A percentile compares a stretch with the other conserved stretches of the same genome.
These are phyloP conservation scores for Datnioides undecimradiatus DNA, from an alignment of 2,113 vertebrate genomes.

Conservation along the genomic window DNA sequence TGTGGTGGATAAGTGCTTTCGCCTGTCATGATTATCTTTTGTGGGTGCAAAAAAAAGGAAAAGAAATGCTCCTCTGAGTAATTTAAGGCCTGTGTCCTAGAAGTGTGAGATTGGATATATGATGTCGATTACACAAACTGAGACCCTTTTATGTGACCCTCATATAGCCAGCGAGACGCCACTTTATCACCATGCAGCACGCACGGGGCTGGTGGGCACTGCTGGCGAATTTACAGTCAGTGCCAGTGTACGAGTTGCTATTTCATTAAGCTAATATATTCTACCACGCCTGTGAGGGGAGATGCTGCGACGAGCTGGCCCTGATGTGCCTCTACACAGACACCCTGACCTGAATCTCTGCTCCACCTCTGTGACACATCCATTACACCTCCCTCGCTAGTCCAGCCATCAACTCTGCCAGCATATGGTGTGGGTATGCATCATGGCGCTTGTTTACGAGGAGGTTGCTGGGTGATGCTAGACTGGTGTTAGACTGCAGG, in stretches of 20 bases:
- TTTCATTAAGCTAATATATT: slow-evolving; percentile 85
- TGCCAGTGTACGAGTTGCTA: slow-evolving; percentile 49
- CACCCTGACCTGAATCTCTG: slow-evolving; percentile 72
- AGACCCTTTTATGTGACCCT: slow-evolving; percentile 77
- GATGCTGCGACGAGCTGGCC: slow-evolving; percentile 43
- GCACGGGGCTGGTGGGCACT: slow-evolving; percentile 31
- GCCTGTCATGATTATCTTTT: slow-evolving; percentile 57
- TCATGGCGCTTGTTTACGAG: slow-evolving; percentile 44
- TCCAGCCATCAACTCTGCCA: slow-evolving; percentile 41
- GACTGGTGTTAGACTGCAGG: slow-evolving; percentile 34
- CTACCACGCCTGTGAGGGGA: slow-evolving; percentile 55
- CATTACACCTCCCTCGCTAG: slow-evolving; percentile 33
- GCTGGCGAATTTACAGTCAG: slow-evolving; percentile 69
- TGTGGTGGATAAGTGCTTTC: slow-evolving; percentile 53
- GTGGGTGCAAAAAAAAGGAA: slow-evolving; percentile 7
- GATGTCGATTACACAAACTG: slow-evolving; percentile 77
- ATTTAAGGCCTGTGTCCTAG: slow-evolving; percentile 68
- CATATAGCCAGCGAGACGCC: slow-evolving; percentile 44
- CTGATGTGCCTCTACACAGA: slow-evolving; percentile 59
- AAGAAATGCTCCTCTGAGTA: slow-evolving; percentile 38
- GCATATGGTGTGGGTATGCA: slow-evolving; percentile 37
- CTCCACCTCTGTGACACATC: slow-evolving; percentile 57
- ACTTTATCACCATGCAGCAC: slow-evolving; percentile 69
- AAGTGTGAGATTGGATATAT: slow-evolving; percentile 74
- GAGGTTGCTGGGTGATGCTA: slow-evolving; percentile 8